phyloP scores from a whole-genome alignment of 2,888 invertebrate species.

The Habrosyne pyritoides region DNA sequence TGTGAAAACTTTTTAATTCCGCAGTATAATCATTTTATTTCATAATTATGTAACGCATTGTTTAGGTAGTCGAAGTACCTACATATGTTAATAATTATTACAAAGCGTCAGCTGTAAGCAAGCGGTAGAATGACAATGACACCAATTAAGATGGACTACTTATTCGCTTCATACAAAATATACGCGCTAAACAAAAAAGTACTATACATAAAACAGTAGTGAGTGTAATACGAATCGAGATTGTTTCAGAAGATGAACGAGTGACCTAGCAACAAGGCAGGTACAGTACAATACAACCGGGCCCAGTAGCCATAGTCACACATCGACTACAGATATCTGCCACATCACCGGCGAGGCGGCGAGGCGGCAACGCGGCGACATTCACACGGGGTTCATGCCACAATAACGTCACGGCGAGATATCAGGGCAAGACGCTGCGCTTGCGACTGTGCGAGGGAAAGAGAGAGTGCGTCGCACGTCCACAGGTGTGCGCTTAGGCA shows the following conservation, averaged over 20 bases:
- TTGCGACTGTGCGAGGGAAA: slow-evolving; percentile 58
- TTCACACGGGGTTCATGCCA: slow-evolving; percentile 42
- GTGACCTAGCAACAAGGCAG: slow-evolving; percentile 35
- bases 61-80: not conserved
- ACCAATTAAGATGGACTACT: not conserved
- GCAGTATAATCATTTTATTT: not conserved
- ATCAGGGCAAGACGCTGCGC: slow-evolving; percentile 61
- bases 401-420: slow-evolving; percentile 35
- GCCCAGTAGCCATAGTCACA: slow-evolving; percentile 20
- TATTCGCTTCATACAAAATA: not conserved
- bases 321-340: slow-evolving; percentile 31
- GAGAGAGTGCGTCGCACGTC: slow-evolving; percentile 59
- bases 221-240: not conserved
- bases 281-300: slow-evolving; percentile 19
- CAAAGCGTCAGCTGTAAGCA: not conserved
- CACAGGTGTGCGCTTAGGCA: slow-evolving; percentile 72
- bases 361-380: slow-evolving; percentile 16
- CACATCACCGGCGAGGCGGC: slow-evolving; percentile 25
- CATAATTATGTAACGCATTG: not conserved
- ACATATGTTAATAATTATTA: not conserved
- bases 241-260: slow-evolving; percentile 3
- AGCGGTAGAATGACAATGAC: not conserved
- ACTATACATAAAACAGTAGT: not conserved
- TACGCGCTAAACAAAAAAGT: not conserved
- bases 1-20: not conserved